Evolutionary conservation across 2,113 vertebrate species (phyloP), one percentile per base, ranked within the genome.

Genomic region (Petrocephalus zakoni): DNA sequence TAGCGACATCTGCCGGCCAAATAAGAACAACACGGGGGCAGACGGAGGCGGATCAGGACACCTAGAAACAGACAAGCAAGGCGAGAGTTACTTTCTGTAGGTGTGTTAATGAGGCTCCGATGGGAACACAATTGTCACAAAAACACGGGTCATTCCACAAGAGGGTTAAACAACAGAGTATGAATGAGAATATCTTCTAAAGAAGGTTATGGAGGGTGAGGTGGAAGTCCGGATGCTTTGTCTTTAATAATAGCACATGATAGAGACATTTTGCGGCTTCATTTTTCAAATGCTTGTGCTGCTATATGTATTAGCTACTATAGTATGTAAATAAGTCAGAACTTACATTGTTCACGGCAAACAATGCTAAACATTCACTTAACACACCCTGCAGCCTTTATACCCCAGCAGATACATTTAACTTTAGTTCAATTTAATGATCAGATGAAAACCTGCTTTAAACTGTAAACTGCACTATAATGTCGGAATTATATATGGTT

Each of bases 141-240:
- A 53, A 55, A 25, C 17, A 21, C 84, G n/a, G 51, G 52, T 7
- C 52, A 55, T 55, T 53, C 84, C 51, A 86, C 21, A 22, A 78
- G 46, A n/a, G 21, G 81, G 81, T 47, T 81, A 81, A 46, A 46
- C 34, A 46, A 19, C 19, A 46, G 5, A 11, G 34, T 21, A 22
- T 22, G 29, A 81, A 81, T 81, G 75, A 81, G 37, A 81, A 85
- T 85, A n/a, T 25, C 83, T 84, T 49, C 83, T 51, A 25, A n/a
- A 52, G 84, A 86, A 86, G 17, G 13, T 55, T 37, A 4, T 55
- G 25, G 5, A 46, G 19, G 46, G n/a, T 49, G 51, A 25, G 47
- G 25, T 51, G 42, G 82, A 52, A 85, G 13, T 49, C 21, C 25
- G 37, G 52, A 6, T 49, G 81, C 81, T 83, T n/a, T 46, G 5